These are phyloP conservation scores for Camponotus pennsylvanicus DNA, from an alignment of 1,140 invertebrate species.

Conservation along the genomic window DNA sequence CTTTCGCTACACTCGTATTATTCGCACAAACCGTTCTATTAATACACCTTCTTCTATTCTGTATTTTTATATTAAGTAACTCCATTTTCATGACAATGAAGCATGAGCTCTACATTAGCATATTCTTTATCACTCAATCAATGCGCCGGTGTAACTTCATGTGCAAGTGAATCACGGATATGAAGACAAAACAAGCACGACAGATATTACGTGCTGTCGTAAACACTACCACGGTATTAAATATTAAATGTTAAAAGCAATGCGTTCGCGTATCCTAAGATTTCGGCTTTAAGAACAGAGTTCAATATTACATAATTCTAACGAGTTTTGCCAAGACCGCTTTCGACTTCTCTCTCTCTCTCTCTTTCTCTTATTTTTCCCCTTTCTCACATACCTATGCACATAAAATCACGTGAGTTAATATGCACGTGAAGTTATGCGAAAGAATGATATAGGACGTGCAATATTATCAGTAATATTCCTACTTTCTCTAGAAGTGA, in stretches of 20 bases:
- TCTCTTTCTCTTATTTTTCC: not conserved
- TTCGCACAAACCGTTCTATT: not conserved
- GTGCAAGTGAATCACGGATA: constrained; percentile 1
- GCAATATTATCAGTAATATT: not conserved
- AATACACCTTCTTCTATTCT: constrained; percentile 2
- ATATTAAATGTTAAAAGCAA: constrained; percentile 12
- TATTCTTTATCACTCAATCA: not conserved
- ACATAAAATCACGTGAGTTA: constrained; percentile 42
- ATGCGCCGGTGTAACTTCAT: not conserved
- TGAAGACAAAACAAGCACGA: not conserved
- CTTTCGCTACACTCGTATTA: no score
- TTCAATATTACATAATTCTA: constrained; percentile 50
- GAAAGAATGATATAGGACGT: not conserved
- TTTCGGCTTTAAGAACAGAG: constrained; percentile 25
- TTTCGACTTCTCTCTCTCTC: constrained; percentile 53
- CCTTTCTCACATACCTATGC: not conserved
- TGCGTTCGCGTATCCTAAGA: not conserved
- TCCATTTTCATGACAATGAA: constrained; percentile 35
- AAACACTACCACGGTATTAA: not conserved
- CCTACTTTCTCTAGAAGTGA: not conserved
- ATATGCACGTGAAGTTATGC: constrained; percentile 42
- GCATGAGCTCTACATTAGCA: not conserved
- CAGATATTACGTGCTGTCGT: not conserved
- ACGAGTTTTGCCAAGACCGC: constrained; percentile 52
- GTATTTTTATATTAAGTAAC: not conserved